phyloP scores from a whole-genome alignment of 30 jellyfish, hydroid and myxozoan genomes.

The Aurelia aurita region DNA sequence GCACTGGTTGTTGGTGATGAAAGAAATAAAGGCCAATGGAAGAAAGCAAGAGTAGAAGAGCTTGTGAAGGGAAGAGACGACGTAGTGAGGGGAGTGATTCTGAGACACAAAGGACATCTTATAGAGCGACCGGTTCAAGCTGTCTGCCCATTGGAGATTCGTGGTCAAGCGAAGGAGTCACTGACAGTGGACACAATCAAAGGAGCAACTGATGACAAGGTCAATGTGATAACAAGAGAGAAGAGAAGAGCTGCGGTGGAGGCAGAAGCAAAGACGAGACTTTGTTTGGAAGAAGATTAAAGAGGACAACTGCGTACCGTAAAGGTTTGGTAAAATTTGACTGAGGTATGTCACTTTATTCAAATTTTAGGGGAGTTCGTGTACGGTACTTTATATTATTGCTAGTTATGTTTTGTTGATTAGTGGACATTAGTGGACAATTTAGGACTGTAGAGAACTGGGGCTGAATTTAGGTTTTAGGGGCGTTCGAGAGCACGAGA shows the following conservation, averaged over 20 bases:
- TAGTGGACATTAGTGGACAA: slow-evolving; percentile 9
- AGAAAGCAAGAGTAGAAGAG: slow-evolving; percentile 43
- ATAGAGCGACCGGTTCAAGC: slow-evolving; percentile 59
- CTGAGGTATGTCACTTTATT: slow-evolving; percentile 21
- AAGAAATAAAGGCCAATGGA: slow-evolving; percentile 45
- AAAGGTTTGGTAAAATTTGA: slow-evolving; percentile 29
- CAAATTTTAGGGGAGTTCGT: slow-evolving; percentile 47
- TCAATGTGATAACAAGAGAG: slow-evolving; percentile 11
- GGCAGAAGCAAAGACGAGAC: slow-evolving; percentile 42
- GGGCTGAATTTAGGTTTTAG: background rate
- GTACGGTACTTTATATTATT: slow-evolving; percentile 31
- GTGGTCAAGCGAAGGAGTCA: slow-evolving; percentile 49
- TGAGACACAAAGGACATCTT: slow-evolving; percentile 39
- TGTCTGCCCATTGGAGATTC: slow-evolving; percentile 51
- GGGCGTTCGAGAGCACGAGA: slow-evolving; percentile 11
- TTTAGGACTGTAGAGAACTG: too few species aligned
- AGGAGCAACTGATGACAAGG: slow-evolving; percentile 34
- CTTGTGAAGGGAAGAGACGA: slow-evolving; percentile 47
- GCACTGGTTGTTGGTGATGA: slow-evolving; percentile 34
- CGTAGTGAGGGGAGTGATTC: slow-evolving; percentile 40
- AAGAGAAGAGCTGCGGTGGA: slow-evolving; percentile 29
- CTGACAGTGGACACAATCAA: slow-evolving; percentile 37
- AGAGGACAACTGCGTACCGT: slow-evolving; percentile 50
- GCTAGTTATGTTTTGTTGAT: background rate
- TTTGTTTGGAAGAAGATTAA: background rate